Evolutionary conservation across 2,888 invertebrate genomes (phyloP), one percentile per base, ranked within the genome.

Genomic region (Drosophila picticornis): DNA sequence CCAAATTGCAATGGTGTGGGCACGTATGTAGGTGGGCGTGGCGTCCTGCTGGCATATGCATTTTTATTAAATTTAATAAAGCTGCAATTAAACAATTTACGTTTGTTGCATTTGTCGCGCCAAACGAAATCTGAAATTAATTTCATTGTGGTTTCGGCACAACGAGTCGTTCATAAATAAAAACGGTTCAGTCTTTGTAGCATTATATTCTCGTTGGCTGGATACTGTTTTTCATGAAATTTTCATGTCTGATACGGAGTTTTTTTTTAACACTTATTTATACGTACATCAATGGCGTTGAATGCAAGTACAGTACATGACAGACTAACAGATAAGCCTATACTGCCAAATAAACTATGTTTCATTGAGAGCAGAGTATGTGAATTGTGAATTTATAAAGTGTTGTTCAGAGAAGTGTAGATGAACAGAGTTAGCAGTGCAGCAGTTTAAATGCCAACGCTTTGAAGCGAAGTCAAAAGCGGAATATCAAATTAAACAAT

Each of bases 1-100:
- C 13, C 38, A 58, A 43, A 32, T 11, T 43, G 46, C 19, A 31
- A 29, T n/a, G 36, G 27, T 11, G n/a, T 55, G 55, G 31, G 31
- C 29, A 32, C 38, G 4, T 34, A n/a, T 31, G 38, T 11, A 50
- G 38, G 25, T 25, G 43, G 36, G 55, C 38, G 59, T 43, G 34
- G 84, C 87, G 77, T 77, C 84, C 77, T 75, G 56, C 38, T 53
- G 48, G 66, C 87, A 77, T 80, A 81, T 84, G 89, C 89, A 82
- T 84, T 83, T 86, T 87, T 89, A 87, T 86, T 73, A 86, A 86
- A 86, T 86, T 86, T 84, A 87, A 86, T 86, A 89, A 87, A 89
- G 84, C 83, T 85, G 84, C 85, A 86, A 80, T 80, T 80, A 80
- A 80, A 80, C 80, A 81, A 80, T 80, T 80, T 81, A 80, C 79